Evolutionary conservation across 1,140 invertebrate species (phyloP), one percentile per base, ranked within the genome.

Genomic region (Panagrolaimus sp.): DNA sequence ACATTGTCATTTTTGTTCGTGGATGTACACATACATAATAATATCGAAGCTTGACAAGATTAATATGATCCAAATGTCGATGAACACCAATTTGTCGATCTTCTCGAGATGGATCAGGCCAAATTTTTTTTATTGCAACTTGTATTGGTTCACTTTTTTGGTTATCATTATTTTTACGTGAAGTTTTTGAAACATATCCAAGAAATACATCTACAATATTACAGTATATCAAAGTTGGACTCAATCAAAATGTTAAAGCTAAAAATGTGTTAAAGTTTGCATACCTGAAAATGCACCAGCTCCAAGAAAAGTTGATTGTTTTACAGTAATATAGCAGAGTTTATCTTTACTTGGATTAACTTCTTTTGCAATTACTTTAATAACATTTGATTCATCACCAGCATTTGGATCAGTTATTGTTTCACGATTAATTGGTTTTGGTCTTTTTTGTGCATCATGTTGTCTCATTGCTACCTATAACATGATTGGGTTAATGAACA

Each of bases 101-200:
- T 65, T 73, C 72, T 11, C 72, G 47, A 8, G 72, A 73, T 20
- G 27, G 31, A 76, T 73, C 72, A 9, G 72, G 73, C 73, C 73
- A 76, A 57, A 70, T 70, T 31, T 71, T 71, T 43, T 73, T 73
- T 46, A 73, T 77, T n/a, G 72, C 72, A 11, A 73, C 72, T n/a
- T 16, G 14, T 9, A 69, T 38, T 27, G 16, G 45, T 23, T 65
- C 27, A 38, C 53, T n/a, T 42, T 66, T 31, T 14, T 73, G 14
- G 0, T 69, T 38, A 13, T 69, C n/a, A 25, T 67, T 47, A 27
- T 16, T 16, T 38, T 31, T 14, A 69, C 68, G 20, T 20, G 44
- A 38, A 13, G 51, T 57, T 57, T 57, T 57, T 13, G 51, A 57
- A 2, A 57, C 51, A 23, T 57, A 57, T n/a, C 51, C 51, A 27